These are phyloP conservation scores for Muscicapa striata DNA, from an alignment of 2,797 vertebrate species.

Conservation along the genomic window DNA sequence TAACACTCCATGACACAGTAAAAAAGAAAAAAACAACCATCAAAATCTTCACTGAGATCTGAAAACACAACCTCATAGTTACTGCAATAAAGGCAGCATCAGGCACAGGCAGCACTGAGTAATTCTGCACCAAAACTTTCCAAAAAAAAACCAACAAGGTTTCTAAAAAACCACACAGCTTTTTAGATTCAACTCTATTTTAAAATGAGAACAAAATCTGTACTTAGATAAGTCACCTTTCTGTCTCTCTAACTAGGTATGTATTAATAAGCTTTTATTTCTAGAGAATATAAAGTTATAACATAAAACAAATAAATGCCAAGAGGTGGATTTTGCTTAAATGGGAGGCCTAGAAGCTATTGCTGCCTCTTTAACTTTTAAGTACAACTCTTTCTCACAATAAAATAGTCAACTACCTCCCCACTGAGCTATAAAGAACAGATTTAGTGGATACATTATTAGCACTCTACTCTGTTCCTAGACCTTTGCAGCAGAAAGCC, in stretches of 20 bases:
- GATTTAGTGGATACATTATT: conserved; percentile 36
- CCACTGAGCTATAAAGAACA: conserved; percentile 9
- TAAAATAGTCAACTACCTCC: conserved; percentile 34
- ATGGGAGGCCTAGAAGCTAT: not conserved
- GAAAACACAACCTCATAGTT: not conserved
- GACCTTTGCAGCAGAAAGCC: conserved; percentile 22
- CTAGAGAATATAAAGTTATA: not conserved
- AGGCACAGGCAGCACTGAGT: not conserved
- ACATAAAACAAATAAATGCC: not conserved
- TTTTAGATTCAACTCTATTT: not conserved
- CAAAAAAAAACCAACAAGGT: not conserved
- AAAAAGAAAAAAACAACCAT: not conserved
- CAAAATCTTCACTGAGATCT: not conserved
- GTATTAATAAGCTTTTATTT: not conserved
- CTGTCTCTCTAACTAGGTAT: not conserved
- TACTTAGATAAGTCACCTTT: not conserved
- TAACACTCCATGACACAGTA: not conserved
- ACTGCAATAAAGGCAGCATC: not conserved
- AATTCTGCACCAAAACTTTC: not conserved
- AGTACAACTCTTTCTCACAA: not conserved
- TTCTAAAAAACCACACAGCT: not conserved
- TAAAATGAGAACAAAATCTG: not conserved
- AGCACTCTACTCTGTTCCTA: not conserved
- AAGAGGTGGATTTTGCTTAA: not conserved
- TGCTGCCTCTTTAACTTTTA: not conserved